These are phyloP conservation scores for Bruchidius siliquastri DNA, from an alignment of 2,888 invertebrate genomes.

Conservation along the genomic window DNA sequence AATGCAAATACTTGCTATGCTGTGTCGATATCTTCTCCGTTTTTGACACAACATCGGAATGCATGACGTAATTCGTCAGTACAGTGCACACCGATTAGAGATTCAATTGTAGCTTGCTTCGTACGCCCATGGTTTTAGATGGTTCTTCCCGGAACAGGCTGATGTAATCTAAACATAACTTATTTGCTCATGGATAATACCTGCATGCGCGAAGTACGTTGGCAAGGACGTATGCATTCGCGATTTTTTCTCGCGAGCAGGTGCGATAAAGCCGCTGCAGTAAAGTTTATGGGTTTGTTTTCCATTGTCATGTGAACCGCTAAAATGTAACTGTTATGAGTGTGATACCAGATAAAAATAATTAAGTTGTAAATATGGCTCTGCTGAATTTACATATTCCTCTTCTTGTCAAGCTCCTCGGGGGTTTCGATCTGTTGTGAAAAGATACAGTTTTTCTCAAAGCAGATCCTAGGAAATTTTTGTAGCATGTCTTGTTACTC, in stretches of 20 bases:
- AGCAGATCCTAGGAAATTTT: too few relatives aligned
- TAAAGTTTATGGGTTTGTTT: neutral
- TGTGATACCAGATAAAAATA: neutral
- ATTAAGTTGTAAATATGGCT: neutral
- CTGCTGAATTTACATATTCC: neutral
- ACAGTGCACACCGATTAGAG: too few relatives aligned
- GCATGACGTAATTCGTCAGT: too few relatives aligned
- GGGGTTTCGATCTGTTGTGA: too few relatives aligned
- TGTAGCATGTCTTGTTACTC: too few relatives aligned
- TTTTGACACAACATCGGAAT: too few relatives aligned
- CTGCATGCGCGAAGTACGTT: neutral
- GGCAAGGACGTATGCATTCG: neutral
- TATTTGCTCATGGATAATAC: neutral
- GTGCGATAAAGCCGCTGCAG: neutral
- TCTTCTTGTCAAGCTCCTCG: too few relatives aligned
- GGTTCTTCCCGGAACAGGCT: neutral
- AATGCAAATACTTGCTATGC: too few relatives aligned
- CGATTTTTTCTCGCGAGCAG: neutral
- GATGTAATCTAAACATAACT: neutral
- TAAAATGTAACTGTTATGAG: neutral
- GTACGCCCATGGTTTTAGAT: neutral
- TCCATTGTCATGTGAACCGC: neutral
- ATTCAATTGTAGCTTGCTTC: neutral
- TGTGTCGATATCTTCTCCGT: too few relatives aligned
- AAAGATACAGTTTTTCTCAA: too few relatives aligned